These are phyloP conservation scores for Microcebus ravelobensis DNA, from an alignment of 2,113 vertebrate genomes.

Conservation along the genomic window DNA sequence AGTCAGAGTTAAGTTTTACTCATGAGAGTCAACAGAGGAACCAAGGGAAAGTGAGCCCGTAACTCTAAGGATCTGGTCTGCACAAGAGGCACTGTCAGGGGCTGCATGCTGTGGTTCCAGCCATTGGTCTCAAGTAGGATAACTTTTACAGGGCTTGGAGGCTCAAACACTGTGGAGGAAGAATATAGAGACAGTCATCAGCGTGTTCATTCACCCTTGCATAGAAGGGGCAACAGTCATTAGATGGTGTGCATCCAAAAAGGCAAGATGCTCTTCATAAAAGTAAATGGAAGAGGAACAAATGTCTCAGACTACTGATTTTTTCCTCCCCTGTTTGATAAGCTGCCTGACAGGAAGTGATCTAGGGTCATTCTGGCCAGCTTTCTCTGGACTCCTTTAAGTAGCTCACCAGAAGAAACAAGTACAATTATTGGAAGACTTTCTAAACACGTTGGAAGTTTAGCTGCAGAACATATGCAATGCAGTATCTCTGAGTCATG, in stretches of 20 bases:
- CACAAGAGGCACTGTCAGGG: background rate
- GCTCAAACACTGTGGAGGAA: background rate
- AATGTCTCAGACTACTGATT: background rate
- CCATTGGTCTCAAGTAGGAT: background rate
- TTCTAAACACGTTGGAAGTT: background rate
- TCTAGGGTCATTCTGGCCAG: background rate
- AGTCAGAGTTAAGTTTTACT: background rate
- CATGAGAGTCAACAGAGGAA: background rate
- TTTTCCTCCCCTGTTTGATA: background rate
- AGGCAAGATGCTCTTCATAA: background rate
- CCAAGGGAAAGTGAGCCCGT: too few species aligned
- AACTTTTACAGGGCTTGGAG: background rate
- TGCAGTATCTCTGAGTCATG: too few species aligned
- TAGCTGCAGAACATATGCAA: background rate
- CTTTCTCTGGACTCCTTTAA: background rate
- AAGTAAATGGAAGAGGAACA: background rate
- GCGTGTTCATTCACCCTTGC: background rate
- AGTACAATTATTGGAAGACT: background rate
- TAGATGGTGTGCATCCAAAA: background rate
- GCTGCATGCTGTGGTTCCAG: background rate
- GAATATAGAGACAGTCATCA: background rate
- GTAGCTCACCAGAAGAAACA: background rate
- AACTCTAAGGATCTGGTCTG: background rate
- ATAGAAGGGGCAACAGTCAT: too few species aligned
- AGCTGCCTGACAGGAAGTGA: background rate